Base-by-base conservation (phyloP, 2,113 vertebrate species). In the Solea senegalensis region DNA sequence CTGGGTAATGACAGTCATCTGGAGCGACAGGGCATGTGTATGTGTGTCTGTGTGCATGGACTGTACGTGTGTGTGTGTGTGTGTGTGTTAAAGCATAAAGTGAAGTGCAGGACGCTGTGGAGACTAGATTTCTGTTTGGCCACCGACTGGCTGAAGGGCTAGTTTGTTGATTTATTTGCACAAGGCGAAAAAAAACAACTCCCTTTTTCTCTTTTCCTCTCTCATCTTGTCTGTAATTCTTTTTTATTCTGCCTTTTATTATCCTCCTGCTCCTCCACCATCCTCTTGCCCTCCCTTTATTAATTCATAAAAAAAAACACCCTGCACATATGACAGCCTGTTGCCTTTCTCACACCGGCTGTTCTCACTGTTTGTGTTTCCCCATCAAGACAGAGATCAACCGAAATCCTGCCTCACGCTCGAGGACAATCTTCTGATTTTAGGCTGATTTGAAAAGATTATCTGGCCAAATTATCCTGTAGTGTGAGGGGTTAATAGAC, bases 281-380 rank as follows among this genome's bases (percentile, higher is more conserved):
- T 11, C 44, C 54, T 88, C 86, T 88, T 88, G 77, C 84, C 84
- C 89, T 86, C 41, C 76, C 88, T 93, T 96, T 95, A 96, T 95
- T 95, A 95, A 96, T 96, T 95, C 94, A 95, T 95, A 94, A 95
- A 95, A 95, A 95, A 21, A 1, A 1, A 21, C 21, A n/a, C 21
- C 21, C 21, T 21, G 21, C 81, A 88, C 94, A 94, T 90, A 89
- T 89, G 93, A 95, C 50, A 74, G 82, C 66, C 72, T 80, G 56
- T 73, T 78, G 65, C 52, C 69, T 16, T 48, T 43, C 50, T 48
- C 27, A 63, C 53, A 63, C 67, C 21, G 57, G 55, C 26, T 56
- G 0, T n/a, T 64, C 60, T 82, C 74, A 87, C 78, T 77, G n/a
- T 44, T 70, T 67, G 26, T 50, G 45, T 91, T 90, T 85, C 80